A percentile compares a stretch with the other conserved stretches of the same genome.
Evolutionary conservation across 2,888 invertebrate species (phyloP).

Genomic region (Calephelis perditalis): DNA sequence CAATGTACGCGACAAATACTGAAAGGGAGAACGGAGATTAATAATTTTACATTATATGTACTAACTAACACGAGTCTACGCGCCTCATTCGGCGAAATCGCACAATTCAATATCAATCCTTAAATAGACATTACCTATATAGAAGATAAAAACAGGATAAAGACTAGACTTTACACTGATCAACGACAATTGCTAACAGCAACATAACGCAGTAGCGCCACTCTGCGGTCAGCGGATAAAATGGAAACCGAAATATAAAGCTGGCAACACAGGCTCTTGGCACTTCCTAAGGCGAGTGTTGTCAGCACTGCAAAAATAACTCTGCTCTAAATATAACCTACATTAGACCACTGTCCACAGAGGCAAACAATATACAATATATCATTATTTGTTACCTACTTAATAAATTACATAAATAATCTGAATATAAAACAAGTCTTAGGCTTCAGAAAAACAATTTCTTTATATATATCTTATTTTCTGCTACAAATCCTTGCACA

Average conservation of each 20-base stretch:
- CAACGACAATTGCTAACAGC: conserved; percentile 72
- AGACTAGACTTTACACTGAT: conserved; percentile 79
- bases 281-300: conserved; percentile 18
- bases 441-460: conserved; percentile 55
- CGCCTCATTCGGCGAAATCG: conserved; percentile 56
- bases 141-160: conserved; percentile 75
- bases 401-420: conserved; percentile 77
- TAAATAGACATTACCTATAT: conserved; percentile 68
- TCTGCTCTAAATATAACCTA: conserved; percentile 35
- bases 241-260: conserved; percentile 23
- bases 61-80: conserved; percentile 74
- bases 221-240: conserved; percentile 35
- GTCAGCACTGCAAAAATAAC: conserved; percentile 35
- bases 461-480: conserved; percentile 18
- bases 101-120: conserved; percentile 73
- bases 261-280: conserved; percentile 27
- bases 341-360: conserved; percentile 40
- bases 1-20: conserved; percentile 73
- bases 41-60: conserved; percentile 74
- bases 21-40: conserved; percentile 74
- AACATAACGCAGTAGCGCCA: conserved; percentile 54
- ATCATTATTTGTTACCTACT: conserved; percentile 61
- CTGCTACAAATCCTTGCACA: conserved; percentile 31
- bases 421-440: conserved; percentile 75
- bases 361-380: conserved; percentile 41